Percentiles rank a stretch among this genome's conserved stretches.
These are phyloP conservation scores for Sebastes iracundus DNA, from an alignment of 2,797 vertebrate genomes.

Conservation along the genomic window DNA sequence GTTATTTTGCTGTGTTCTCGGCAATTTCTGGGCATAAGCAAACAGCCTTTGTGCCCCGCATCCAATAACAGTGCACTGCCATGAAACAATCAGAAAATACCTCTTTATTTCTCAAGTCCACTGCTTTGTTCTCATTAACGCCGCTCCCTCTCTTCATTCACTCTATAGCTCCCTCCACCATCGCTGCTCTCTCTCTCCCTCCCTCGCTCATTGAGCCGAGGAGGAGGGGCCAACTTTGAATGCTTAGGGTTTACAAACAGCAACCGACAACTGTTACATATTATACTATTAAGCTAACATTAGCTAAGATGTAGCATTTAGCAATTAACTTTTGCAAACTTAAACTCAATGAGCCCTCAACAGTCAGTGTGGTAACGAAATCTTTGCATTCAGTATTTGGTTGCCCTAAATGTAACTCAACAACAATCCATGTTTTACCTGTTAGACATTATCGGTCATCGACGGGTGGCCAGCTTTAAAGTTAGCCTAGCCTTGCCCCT, in stretches of 20 bases:
- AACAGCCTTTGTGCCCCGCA: too few species aligned
- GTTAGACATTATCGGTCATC: not conserved
- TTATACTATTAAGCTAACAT: not conserved
- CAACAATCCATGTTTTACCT: not conserved
- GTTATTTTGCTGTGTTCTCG: too few species aligned
- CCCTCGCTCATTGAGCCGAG: not conserved
- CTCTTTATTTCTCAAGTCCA: too few species aligned
- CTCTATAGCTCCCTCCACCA: too few species aligned
- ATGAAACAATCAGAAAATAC: too few species aligned
- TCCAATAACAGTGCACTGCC: too few species aligned
- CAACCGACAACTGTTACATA: not conserved
- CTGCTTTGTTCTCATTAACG: too few species aligned
- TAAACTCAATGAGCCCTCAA: not conserved
- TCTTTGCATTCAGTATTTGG: not conserved
- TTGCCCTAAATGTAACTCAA: not conserved
- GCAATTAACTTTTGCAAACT: not conserved
- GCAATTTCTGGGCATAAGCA: too few species aligned
- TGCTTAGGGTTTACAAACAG: not conserved
- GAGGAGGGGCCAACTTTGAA: not conserved
- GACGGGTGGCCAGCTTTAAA: too few species aligned
- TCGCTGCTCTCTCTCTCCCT: too few species aligned
- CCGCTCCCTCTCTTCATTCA: too few species aligned
- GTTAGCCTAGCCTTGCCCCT: not conserved
- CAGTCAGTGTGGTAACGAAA: not conserved
- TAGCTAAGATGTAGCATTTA: not conserved